A percentile compares a stretch with the other conserved stretches of the same genome.
phyloP scores from a whole-genome alignment of 2,888 invertebrate species.

The Alviniconcha strummeri region DNA sequence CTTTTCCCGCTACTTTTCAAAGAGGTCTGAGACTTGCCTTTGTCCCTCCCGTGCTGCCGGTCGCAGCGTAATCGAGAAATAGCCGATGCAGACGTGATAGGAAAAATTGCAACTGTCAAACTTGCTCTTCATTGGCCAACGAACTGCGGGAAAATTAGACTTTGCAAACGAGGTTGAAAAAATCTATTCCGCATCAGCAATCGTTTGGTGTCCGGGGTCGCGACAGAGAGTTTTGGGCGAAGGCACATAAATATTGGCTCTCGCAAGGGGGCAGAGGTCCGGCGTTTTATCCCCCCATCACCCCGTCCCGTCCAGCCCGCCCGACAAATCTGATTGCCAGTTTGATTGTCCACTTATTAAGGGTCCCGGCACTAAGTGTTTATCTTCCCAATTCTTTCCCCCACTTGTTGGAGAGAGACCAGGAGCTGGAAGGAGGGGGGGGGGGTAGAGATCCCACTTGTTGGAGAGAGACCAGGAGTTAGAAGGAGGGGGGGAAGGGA shows the following conservation, averaged over 20 bases:
- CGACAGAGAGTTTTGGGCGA: background rate
- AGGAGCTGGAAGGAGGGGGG: background rate
- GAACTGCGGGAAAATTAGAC: conserved; percentile 31
- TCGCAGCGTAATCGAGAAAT: conserved; percentile 3
- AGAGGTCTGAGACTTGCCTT: background rate
- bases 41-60: background rate
- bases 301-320: background rate
- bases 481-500: background rate
- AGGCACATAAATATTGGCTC: conserved; percentile 23
- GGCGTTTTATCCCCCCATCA: conserved; percentile 2
- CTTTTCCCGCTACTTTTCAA: conserved; percentile 19
- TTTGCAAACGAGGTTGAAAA: conserved; percentile 15
- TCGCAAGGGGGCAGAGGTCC: background rate
- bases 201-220: conserved; percentile 16
- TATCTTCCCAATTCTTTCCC: background rate
- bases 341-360: conserved; percentile 2
- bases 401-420: background rate
- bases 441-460: too few species aligned
- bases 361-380: background rate
- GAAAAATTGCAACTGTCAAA: conserved; percentile 31
- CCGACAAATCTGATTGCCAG: conserved; percentile 14
- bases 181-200: conserved; percentile 26
- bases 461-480: background rate
- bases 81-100: conserved; percentile 25
- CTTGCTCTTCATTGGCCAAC: conserved; percentile 13